Percentiles rank a stretch among this genome's conserved stretches.
Conservation (phyloP, 2,113 vertebrate genomes). For the Rhinopomastus cyanomelas region DNA sequence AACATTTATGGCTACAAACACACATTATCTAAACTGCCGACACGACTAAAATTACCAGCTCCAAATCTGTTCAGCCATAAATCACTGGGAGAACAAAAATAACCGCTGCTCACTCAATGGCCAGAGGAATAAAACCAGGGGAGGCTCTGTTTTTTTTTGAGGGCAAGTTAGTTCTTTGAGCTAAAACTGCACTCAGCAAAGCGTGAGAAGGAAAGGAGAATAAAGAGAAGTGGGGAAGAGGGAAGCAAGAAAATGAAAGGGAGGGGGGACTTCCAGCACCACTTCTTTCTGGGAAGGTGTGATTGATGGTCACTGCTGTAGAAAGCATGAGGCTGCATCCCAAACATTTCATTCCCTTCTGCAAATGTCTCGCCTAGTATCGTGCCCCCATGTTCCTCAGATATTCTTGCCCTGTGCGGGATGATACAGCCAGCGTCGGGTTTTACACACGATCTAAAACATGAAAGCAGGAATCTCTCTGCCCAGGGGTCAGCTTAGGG, state of each 20-base stretch:
- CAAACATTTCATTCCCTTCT: slow-evolving; percentile 71
- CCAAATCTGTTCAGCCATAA: slow-evolving; percentile 33
- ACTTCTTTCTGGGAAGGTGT: slow-evolving; percentile 75
- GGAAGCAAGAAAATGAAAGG: not conserved
- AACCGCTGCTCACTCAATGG: not conserved
- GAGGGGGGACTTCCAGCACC: not conserved
- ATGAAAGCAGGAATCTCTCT: slow-evolving; percentile 69
- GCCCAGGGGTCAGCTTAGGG: slow-evolving; percentile 65
- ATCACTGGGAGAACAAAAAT: slow-evolving; percentile 44
- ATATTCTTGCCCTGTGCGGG: slow-evolving; percentile 33
- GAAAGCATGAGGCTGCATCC: slow-evolving; percentile 65
- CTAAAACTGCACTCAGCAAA: slow-evolving; percentile 36
- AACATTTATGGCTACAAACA: slow-evolving; percentile 9
- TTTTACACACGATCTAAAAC: slow-evolving; percentile 69
- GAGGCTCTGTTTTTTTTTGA: slow-evolving; percentile 54
- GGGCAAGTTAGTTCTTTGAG: slow-evolving; percentile 16
- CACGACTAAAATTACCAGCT: slow-evolving; percentile 56
- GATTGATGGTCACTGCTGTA: slow-evolving; percentile 75
- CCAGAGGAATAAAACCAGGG: not conserved
- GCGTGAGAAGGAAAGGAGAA: not conserved
- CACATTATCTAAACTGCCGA: slow-evolving; percentile 25
- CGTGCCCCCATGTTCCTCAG: slow-evolving; percentile 47
- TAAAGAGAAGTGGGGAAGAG: not conserved
- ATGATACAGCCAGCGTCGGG: slow-evolving; percentile 53
- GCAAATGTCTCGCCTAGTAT: slow-evolving; percentile 45